Base-by-base conservation (phyloP, 2,888 invertebrate species). In the Hypomecis atomaria region DNA sequence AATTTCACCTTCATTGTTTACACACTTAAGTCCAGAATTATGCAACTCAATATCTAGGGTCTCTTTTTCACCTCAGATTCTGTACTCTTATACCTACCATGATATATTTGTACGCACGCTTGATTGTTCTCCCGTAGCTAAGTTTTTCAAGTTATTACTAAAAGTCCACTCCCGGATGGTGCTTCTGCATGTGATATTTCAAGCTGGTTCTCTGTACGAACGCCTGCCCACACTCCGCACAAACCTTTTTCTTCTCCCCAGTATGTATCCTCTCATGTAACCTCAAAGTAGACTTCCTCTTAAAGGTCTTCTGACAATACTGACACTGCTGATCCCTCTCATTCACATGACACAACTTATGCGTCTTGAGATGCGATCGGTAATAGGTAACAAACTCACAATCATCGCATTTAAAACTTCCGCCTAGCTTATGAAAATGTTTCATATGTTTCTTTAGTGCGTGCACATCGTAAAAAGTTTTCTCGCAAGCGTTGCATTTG, bases 121-220 rank as follows among this genome's bases (percentile, higher is more conserved):
- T 23, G 23, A 23, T 23, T 23, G 23, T 23, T 23, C 23, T 23
- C 23, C 23, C 23, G 23, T 2, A 23, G 23, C 23, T 23, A 23
- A 23, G 23, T 23, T 23, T 3, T 23, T 23, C 23, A 23, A 23
- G 23, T 23, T 23, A 23, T 23, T 23, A 23, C 23, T 13, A 23
- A 10, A 40, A 52, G 40, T 40, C 36, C 23, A 42, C 33, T 10
- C 34, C 54, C 11, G 62, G 62, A 7, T 63, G 62, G 42, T 58
- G 43, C 49, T 81, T 82, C 60, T 23, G 9, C 63, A 78, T 71
- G 53, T 80, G 77, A 60, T 75, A 78, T 44, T 75, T 77, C 53
- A 76, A 53, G 37, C 77, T 78, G 5, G 73, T 70, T 62, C 68
- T 71, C 62, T 78, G 76, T 5, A 77, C 78, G 62, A 79, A 82